phyloP scores from a whole-genome alignment of 2,888 invertebrate genomes.

The Charanyca ferruginea region DNA sequence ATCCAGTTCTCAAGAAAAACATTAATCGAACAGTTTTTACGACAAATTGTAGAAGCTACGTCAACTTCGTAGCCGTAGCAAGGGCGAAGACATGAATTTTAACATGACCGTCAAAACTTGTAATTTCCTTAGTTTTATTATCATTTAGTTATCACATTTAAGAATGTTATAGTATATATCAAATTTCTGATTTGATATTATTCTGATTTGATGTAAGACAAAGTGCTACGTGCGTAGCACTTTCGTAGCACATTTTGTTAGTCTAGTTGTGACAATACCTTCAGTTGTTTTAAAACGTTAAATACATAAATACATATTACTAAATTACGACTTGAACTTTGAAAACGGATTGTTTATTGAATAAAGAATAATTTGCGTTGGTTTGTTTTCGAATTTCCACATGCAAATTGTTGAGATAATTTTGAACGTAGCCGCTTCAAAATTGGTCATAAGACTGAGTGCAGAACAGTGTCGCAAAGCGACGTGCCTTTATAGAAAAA shows the following conservation, averaged over 20 bases:
- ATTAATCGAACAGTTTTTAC: constrained; percentile 40
- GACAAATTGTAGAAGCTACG: constrained; percentile 31
- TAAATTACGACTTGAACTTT: constrained; percentile 14
- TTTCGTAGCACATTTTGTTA: constrained; percentile 5
- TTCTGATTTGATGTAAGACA: neutral
- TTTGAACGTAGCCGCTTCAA: constrained; percentile 15
- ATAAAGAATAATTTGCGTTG: constrained; percentile 20
- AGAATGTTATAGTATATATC: neutral
- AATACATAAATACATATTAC: constrained; percentile 10
- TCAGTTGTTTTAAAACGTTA: neutral
- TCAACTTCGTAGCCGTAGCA: constrained; percentile 25
- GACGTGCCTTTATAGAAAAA: constrained; percentile 27
- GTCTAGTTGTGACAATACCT: neutral
- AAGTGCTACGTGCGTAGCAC: constrained; percentile 43
- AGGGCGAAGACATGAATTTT: constrained; percentile 16
- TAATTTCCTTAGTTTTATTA: neutral
- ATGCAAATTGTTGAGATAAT: constrained; percentile 21
- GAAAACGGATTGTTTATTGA: constrained; percentile 14
- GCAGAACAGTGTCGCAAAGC: constrained; percentile 52
- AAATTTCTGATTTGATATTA: neutral
- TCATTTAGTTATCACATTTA: neutral
- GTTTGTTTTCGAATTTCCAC: constrained; percentile 14
- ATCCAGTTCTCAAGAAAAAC: constrained; percentile 38
- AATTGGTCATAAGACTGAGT: constrained; percentile 28
- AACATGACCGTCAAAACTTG: neutral